Evolutionary conservation across 2,113 vertebrate species (phyloP).

Genomic region (Petrocephalus zakoni): DNA sequence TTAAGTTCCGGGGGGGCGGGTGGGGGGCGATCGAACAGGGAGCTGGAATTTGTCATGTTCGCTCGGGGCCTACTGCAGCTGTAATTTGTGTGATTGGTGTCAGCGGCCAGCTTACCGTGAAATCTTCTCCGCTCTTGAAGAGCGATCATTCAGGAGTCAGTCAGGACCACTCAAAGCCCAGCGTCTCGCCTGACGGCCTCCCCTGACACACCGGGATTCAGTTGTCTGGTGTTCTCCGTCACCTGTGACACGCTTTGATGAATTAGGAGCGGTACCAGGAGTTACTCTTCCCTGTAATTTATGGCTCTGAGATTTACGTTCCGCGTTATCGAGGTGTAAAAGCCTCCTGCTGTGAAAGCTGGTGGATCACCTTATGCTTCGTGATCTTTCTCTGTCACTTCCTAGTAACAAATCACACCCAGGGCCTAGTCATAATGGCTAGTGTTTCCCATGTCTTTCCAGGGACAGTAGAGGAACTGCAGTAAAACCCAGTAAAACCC

Average conservation of each 20-base stretch:
- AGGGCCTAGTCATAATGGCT: neutral
- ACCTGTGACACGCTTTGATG: neutral
- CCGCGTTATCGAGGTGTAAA: neutral
- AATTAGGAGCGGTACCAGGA: neutral
- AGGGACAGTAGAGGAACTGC: neutral
- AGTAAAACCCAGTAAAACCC: neutral
- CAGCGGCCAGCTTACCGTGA: neutral
- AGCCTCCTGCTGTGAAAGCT: neutral
- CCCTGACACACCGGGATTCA: neutral
- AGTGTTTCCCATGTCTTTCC: neutral
- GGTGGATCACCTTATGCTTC: neutral
- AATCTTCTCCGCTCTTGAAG: neutral
- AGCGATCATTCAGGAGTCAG: neutral
- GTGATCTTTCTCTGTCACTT: neutral
- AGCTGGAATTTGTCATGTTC: neutral
- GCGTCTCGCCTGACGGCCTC: neutral
- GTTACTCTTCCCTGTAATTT: neutral
- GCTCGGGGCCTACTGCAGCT: neutral
- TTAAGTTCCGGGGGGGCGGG: neutral
- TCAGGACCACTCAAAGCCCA: neutral
- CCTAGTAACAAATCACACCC: neutral
- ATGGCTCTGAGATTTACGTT: slow-evolving; percentile 1
- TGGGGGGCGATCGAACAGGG: neutral
- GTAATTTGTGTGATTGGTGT: neutral
- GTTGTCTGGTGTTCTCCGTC: neutral